Conservation (phyloP, 2,888 invertebrate species). For the Byasa hedistus region DNA sequence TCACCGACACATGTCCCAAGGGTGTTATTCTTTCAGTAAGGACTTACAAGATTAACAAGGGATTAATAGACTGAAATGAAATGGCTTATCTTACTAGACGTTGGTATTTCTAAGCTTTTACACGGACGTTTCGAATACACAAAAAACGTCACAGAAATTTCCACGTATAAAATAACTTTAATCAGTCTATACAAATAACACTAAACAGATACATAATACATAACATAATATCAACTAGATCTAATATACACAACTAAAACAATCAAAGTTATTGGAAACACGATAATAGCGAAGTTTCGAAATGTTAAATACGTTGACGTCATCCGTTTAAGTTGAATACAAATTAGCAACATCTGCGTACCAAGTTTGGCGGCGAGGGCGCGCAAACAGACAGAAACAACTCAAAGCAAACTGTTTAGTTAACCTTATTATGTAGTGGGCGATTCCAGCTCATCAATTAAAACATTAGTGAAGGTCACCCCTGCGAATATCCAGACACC, state of each 20-base stretch:
- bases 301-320: constrained; percentile 9
- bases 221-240: too few species aligned
- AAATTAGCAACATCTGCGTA: constrained; percentile 13
- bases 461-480: background rate
- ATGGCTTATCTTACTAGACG: too few species aligned
- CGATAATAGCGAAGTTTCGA: background rate
- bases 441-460: constrained; percentile 8
- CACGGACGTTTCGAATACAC: too few species aligned
- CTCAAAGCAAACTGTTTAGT: constrained; percentile 2
- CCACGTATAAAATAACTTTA: too few species aligned
- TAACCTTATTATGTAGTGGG: constrained; percentile 9
- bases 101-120: too few species aligned
- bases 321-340: constrained; percentile 8
- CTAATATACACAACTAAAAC: background rate
- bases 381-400: constrained; percentile 11
- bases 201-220: too few species aligned
- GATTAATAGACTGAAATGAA: too few species aligned
- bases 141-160: too few species aligned
- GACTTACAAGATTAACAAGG: too few species aligned
- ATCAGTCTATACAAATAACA: too few species aligned
- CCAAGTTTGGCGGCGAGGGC: constrained; percentile 8
- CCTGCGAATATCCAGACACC: background rate
- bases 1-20: too few species aligned
- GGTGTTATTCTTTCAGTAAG: too few species aligned
- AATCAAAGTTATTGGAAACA: background rate